A percentile compares a stretch with the other conserved stretches of the same genome.
phyloP scores from a whole-genome alignment of 1,140 invertebrate species.

The Samia ricini region DNA sequence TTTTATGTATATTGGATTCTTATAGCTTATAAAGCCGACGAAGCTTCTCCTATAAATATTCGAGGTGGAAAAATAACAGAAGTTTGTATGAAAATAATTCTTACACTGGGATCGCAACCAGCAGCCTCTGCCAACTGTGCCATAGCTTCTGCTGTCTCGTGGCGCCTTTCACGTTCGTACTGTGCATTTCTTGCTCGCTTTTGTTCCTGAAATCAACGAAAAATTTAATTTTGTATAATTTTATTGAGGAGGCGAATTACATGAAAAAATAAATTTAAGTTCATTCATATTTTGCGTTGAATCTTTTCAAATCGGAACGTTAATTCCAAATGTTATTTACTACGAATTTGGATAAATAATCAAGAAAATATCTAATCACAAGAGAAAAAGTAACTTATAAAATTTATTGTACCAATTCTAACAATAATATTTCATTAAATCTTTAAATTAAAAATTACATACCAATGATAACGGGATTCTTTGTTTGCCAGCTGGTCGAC shows the following conservation, averaged over 20 bases:
- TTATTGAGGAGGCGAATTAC: conserved; percentile 2
- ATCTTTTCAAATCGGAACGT: neutral
- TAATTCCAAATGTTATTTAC: too few relatives aligned
- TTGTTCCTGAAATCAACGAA: conserved; percentile 45
- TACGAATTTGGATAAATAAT: too few relatives aligned
- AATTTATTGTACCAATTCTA: neutral
- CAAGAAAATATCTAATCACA: too few relatives aligned
- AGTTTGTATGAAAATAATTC: neutral
- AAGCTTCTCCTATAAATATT: too few relatives aligned
- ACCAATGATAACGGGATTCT: conserved; percentile 39
- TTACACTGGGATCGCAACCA: conserved; percentile 30
- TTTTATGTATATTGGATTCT: too few relatives aligned
- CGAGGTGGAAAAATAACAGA: too few relatives aligned
- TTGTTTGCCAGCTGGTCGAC: conserved; percentile 40
- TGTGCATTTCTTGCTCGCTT: conserved; percentile 42
- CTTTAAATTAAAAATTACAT: conserved; percentile 14
- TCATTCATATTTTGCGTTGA: neutral
- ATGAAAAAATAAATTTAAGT: neutral
- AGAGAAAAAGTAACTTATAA: neutral
- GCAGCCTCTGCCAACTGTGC: conserved; percentile 35
- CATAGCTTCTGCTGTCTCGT: conserved; percentile 33
- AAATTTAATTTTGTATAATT: too few relatives aligned
- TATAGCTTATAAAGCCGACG: too few relatives aligned
- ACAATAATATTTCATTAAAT: neutral
- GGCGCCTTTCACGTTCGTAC: conserved; percentile 45